Evolutionary conservation across 2,888 invertebrate species (phyloP).

Genomic region (Cosmopolites sordidus): DNA sequence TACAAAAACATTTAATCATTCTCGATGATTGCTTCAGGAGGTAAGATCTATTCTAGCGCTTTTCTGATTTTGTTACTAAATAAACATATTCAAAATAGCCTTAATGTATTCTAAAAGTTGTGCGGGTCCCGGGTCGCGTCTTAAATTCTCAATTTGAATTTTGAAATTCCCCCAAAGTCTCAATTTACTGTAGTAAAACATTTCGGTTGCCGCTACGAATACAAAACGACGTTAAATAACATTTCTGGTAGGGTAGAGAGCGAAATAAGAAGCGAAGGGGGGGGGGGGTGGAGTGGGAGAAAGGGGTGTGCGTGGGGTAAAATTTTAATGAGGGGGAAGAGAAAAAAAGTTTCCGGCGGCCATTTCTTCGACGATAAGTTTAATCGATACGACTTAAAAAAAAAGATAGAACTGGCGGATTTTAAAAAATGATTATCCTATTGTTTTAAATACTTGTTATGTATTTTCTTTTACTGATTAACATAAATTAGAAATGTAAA

Average conservation of each 20-base stretch:
- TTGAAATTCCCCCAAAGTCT: conserved; percentile 24
- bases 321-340: conserved; percentile 12
- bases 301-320: conserved; percentile 8
- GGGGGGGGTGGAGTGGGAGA: background rate
- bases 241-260: conserved; percentile 10
- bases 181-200: conserved; percentile 26
- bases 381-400: conserved; percentile 8
- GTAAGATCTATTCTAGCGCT: too few relatives aligned
- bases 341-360: conserved; percentile 6
- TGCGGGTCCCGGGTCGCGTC: conserved; percentile 13
- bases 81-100: background rate
- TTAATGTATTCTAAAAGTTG: conserved; percentile 14
- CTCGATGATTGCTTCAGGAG: too few relatives aligned
- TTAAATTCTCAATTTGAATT: conserved; percentile 27
- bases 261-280: conserved; percentile 18
- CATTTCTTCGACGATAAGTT: background rate
- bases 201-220: conserved; percentile 24
- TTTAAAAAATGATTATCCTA: too few relatives aligned
- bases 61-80: too few relatives aligned
- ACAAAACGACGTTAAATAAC: conserved; percentile 23
- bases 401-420: background rate
- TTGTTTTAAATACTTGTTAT: too few relatives aligned
- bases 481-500: too few relatives aligned
- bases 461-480: too few relatives aligned
- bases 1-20: too few relatives aligned